A percentile compares a stretch with the other conserved stretches of the same genome.
Conservation (phyloP, 2,797 vertebrate species). For the Phoebastria nigripes region DNA sequence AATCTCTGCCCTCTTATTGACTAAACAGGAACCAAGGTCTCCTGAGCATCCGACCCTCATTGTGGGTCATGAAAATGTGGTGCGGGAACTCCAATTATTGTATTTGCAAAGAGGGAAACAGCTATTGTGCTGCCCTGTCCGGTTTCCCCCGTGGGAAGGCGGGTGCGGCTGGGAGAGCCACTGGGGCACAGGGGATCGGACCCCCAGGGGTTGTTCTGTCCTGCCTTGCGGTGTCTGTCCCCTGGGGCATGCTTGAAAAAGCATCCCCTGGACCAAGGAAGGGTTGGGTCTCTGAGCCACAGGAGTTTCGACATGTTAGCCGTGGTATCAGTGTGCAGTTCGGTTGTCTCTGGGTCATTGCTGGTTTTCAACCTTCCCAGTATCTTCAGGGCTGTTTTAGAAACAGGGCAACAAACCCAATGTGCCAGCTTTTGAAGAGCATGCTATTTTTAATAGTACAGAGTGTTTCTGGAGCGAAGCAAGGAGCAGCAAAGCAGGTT, state of each 20-base stretch:
- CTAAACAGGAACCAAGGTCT: constrained; percentile 31
- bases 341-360: fast-evolving
- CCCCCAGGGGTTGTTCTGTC: neutral
- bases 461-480: neutral
- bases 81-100: neutral
- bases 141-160: neutral
- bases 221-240: neutral
- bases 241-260: neutral
- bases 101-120: constrained; percentile 39
- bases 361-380: neutral
- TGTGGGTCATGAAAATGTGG: neutral
- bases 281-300: neutral
- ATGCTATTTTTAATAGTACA: neutral
- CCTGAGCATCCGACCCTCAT: neutral
- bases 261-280: neutral
- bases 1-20: neutral
- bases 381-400: neutral
- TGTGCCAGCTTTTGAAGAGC: neutral
- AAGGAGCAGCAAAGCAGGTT: neutral
- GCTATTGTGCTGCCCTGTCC: constrained; percentile 47
- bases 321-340: fast-evolving
- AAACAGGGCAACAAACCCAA: neutral
- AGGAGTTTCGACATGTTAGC: neutral
- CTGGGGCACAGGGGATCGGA: neutral
- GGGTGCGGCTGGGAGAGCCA: neutral